Base-by-base conservation (phyloP, 2,888 invertebrate genomes). In the Sphaerophoria rueppellii region DNA sequence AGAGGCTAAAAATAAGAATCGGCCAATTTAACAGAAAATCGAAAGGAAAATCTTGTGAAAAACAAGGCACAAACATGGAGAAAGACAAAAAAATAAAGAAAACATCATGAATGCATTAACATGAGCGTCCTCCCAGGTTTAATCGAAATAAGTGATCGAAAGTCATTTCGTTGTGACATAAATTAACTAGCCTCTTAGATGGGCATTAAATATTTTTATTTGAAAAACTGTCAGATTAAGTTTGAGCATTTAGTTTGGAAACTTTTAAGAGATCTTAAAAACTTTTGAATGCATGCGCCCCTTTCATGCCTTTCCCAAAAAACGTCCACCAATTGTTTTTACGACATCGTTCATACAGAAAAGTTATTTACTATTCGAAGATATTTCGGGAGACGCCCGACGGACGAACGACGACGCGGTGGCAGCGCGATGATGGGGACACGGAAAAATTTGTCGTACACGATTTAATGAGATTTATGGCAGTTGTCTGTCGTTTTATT, bases 401-500 rank as follows among this genome's bases (percentile, higher is more conserved):
- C 67, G n/a, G n/a, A n/a, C n/a, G n/a, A n/a, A n/a, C n/a, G n/a
- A n/a, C 11, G 43, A 24, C 5, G 32, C 60, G 48, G 35, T 35
- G 50, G 32, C 60, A 35, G 35, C 50, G 50, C 12, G 40, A 32
- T 37, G 67, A 72, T 61, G 76, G 79, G 76, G 76, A n/a, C 52
- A 76, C 76, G 81, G 72, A 80, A 85, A 82, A 85, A 85, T 81
- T 81, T 85, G 85, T 85, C 85, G 72, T 85, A 85, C 85, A 81
- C 85, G 85, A 85, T 85, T 85, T 85, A 85, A 85, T 85, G 81
- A 85, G 81, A 85, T 85, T 85, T 85, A 85, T 85, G 72, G 85
- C 76, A 81, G 85, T 85, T 85, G 85, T 85, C 85, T 85, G 85
- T 69, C 69, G 72, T 76, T 85, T 75, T 63, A 72, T 60, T 35